Base-by-base conservation (phyloP, 53 echinoderm and acorn worm genomes). In the Astropecten irregularis region DNA sequence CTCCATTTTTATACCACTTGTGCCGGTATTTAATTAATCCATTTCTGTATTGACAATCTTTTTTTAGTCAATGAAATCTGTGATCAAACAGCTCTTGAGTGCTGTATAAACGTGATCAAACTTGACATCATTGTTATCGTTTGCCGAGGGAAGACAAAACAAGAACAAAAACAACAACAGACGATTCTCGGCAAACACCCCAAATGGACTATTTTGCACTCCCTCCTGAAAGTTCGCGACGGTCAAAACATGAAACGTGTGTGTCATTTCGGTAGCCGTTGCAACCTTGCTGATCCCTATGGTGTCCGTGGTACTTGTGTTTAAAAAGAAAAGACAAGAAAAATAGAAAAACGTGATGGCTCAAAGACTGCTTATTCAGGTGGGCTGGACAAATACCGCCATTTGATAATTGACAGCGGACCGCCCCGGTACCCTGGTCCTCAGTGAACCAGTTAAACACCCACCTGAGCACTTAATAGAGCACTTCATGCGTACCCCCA, bases 381-480 rank as follows among this genome's bases (percentile, higher is more conserved):
- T 71, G 71, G 71, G 34, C 34, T 71, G 71, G 71, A 52, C 71
- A 71, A 71, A 71, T 71, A 71, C n/a, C 52, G 71, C 71, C 18
- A 22, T 71, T 71, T 71, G 71, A 71, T 71, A 71, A 71, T 71
- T 71, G 71, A 71, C 71, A 71, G 71, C 34, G 35, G n/a, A 33
- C 53, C 36, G 52, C 71, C 51, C 42, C 31, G 71, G 71, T 71
- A 31, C 71, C 31, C 71, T 35, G 49, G 51, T 71, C 52, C 50
- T 25, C 25, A 32, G 71, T 71, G 52, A 71, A 71, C 71, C 71
- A 71, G 71, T 71, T 71, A 49, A 52, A 33, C 71, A 52, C 22
- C 20, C 71, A 50, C 26, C 31, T 30, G 30, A 50, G 33, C 71
- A 22, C 32, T 52, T 51, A 52, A 32, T 30, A 16, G 25, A 32